phyloP scores from a whole-genome alignment of 2,113 vertebrate genomes.

The Caranx ignobilis region DNA sequence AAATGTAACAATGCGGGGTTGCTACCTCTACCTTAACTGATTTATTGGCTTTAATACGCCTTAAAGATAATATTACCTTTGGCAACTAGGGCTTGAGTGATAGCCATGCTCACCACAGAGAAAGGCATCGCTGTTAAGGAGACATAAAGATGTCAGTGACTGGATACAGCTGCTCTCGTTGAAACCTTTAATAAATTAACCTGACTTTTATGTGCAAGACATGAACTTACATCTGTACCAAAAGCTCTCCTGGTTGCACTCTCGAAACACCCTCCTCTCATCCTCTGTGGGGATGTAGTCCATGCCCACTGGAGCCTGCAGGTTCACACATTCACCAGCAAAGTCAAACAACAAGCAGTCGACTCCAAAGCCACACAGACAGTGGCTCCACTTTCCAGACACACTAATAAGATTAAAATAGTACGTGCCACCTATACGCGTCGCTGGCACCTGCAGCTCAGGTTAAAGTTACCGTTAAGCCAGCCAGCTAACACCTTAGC shows the following conservation, averaged over 20 bases:
- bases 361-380: not conserved
- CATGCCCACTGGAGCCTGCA: constrained; percentile 75
- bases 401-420: not conserved
- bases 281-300: constrained; percentile 90
- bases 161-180: not conserved
- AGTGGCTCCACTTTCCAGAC: not conserved
- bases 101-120: constrained; percentile 86
- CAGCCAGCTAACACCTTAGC: constrained; percentile 55
- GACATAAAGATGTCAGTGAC: not conserved
- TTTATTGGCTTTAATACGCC: too few relatives aligned
- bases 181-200: not conserved
- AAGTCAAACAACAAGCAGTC: not conserved
- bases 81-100: constrained; percentile 88
- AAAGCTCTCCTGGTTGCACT: constrained; percentile 92
- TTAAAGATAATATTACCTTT: constrained; percentile 85
- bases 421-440: too few relatives aligned
- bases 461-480: not conserved
- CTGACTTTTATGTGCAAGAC: not conserved
- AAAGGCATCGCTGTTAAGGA: constrained; percentile 88
- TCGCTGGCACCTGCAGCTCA: not conserved
- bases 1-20: not conserved
- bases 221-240: constrained; percentile 90
- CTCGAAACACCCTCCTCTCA: constrained; percentile 87
- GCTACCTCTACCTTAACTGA: too few relatives aligned
- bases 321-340: not conserved